Base-by-base conservation (phyloP, 2,797 vertebrate genomes). In the Pangasius mekongensis region DNA sequence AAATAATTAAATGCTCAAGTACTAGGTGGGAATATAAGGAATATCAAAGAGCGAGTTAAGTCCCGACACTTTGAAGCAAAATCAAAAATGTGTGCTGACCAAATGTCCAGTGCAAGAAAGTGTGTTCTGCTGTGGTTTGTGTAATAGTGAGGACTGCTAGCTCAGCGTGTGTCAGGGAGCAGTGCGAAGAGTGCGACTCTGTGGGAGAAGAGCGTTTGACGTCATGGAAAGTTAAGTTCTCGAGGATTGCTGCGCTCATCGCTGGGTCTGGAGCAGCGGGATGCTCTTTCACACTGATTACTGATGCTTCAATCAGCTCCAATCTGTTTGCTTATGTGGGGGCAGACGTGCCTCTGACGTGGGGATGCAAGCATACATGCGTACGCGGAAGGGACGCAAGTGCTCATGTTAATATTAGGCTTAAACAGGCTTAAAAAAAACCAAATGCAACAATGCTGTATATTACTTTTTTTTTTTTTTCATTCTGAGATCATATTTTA, bases 201-300 rank as follows among this genome's bases (percentile, higher is more conserved):
- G 76, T 69, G 33, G 77, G 86, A 74, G 86, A 83, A 74, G 64
- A 56, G 84, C 14, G 5, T 39, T 69, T 89, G 87, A 90, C 87
- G 89, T 90, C 91, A 91, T 5, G 89, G 91, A 91, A 91, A 89
- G 86, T 83, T 87, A 71, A 67, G 78, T 69, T 74, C 13, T 89
- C 83, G 66, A 86, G 87, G 74, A 90, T 85, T 66, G 83, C 85
- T 74, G 85, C n/a, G 71, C 66, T 84, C 66, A 47, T 86, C 52
- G 66, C 49, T 64, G 87, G 83, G 87, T 43, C 58, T 58, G 78
- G 49, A 82, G 89, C 89, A 85, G 76, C 66, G n/a, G 74, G 87
- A 78, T 27, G 30, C 73, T 54, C 88, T 83, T 73, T 74, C 88
- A 89, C 85, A 77, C 88, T 83, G 78, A 89, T 90, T 88, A 82